A percentile compares a stretch with the other conserved stretches of the same genome.
Evolutionary conservation across 2,113 vertebrate species (phyloP).

Genomic region (Oreotragus oreotragus): DNA sequence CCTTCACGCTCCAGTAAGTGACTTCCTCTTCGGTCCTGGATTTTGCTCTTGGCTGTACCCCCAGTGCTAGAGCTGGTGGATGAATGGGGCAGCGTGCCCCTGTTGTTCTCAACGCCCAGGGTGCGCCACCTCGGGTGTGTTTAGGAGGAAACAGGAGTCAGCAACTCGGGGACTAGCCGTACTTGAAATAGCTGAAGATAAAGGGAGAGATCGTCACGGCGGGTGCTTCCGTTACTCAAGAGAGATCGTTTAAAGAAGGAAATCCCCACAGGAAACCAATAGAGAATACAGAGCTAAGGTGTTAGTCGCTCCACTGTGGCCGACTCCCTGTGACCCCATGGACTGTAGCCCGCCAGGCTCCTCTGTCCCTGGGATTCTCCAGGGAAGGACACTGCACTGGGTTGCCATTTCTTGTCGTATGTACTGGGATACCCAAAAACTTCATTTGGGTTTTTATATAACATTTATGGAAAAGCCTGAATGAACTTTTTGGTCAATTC

Average conservation of each 20-base stretch:
- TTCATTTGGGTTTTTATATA: background rate
- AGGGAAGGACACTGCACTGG: background rate
- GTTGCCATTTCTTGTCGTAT: background rate
- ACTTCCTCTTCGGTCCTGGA: background rate
- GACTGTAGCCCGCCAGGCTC: background rate
- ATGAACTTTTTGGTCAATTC: background rate
- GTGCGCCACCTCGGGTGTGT: background rate
- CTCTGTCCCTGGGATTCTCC: background rate
- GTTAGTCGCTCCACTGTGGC: background rate
- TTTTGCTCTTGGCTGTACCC: background rate
- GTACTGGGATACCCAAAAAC: background rate
- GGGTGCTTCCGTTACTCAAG: background rate
- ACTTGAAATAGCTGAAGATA: background rate
- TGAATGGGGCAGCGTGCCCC: background rate
- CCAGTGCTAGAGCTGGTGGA: background rate
- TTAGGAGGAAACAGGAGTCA: background rate
- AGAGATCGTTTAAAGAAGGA: too few relatives aligned
- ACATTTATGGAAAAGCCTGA: background rate
- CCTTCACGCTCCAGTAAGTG: background rate
- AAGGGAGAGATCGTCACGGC: background rate
- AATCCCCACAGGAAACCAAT: fast-evolving
- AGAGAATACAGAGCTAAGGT: background rate
- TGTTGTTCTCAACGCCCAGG: background rate
- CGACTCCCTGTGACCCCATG: fast-evolving
- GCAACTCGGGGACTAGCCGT: fast-evolving